Conservation (phyloP, 1,140 invertebrate species). For the Choristoneura fumiferana region DNA sequence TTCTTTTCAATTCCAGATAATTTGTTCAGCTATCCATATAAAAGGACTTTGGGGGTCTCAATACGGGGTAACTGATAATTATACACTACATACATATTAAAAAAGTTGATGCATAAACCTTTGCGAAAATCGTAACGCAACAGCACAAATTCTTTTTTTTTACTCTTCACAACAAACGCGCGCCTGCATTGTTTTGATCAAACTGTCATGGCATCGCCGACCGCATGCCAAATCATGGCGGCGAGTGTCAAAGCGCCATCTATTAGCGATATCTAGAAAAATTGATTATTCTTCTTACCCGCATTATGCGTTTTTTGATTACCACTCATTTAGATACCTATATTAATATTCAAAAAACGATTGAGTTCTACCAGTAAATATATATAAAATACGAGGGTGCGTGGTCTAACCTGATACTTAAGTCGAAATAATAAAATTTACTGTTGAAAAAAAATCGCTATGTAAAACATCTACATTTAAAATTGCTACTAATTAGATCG, state of each 20-base stretch:
- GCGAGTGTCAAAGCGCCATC: background rate
- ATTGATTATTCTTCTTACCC: constrained; percentile 15
- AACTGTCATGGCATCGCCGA: background rate
- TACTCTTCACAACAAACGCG: background rate
- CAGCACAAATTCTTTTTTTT: constrained; percentile 9
- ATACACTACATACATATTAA: background rate
- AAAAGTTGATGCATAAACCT: background rate
- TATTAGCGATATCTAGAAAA: constrained; percentile 10
- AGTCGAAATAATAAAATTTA: no score
- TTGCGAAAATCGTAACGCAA: constrained; percentile 17
- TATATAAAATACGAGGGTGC: no score
- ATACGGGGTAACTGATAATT: background rate
- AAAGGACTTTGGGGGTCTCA: no score
- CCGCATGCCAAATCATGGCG: background rate
- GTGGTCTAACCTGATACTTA: no score
- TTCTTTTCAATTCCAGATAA: no score
- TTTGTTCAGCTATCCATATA: no score
- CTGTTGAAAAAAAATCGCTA: no score
- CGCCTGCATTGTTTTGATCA: background rate
- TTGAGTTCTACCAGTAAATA: no score
- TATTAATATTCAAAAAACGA: no score
- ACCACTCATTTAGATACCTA: no score
- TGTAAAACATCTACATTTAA: no score
- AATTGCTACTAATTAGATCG: no score
- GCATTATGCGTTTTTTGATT: constrained; percentile 8